Percentiles rank a stretch among this genome's conserved stretches.
Conservation (phyloP, 2,888 invertebrate genomes). For the Volucella inflata region DNA sequence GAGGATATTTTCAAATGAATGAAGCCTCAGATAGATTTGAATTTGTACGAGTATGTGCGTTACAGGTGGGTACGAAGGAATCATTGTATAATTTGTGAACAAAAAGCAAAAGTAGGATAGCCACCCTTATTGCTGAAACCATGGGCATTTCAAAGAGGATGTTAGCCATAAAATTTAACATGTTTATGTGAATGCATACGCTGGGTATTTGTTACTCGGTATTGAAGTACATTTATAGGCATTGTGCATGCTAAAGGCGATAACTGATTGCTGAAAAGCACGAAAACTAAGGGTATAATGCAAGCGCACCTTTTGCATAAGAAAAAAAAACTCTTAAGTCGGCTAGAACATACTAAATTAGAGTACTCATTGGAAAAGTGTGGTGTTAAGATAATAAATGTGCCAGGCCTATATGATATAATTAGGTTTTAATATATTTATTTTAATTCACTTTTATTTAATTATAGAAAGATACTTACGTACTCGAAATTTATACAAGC, state of each 20-base stretch:
- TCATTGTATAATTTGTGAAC: slow-evolving; percentile 19
- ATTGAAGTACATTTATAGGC: slow-evolving; percentile 52
- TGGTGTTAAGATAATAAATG: slow-evolving; percentile 7
- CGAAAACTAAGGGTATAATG: slow-evolving; percentile 20
- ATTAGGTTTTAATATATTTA: too few relatives aligned
- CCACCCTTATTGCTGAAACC: neutral
- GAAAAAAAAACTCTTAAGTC: neutral
- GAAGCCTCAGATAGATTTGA: slow-evolving; percentile 12
- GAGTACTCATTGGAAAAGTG: neutral
- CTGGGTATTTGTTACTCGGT: slow-evolving; percentile 27
- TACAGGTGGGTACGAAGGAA: slow-evolving; percentile 60
- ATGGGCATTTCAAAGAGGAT: neutral
- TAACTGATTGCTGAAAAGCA: slow-evolving; percentile 54
- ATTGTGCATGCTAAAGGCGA: slow-evolving; percentile 48
- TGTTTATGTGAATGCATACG: slow-evolving; percentile 43
- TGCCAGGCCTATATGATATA: neutral
- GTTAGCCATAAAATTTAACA: slow-evolving; percentile 38
- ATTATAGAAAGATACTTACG: neutral
- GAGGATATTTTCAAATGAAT: slow-evolving; percentile 25
- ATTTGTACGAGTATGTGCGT: slow-evolving; percentile 18
- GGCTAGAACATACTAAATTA: slow-evolving; percentile 25
- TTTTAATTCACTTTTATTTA: too few relatives aligned
- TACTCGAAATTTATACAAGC: too few relatives aligned
- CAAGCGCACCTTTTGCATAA: slow-evolving; percentile 44
- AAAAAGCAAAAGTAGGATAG: neutral